Evolutionary conservation across 2,113 vertebrate genomes (phyloP), one percentile per base, ranked within the genome.

Genomic region (Thomomys bottae): DNA sequence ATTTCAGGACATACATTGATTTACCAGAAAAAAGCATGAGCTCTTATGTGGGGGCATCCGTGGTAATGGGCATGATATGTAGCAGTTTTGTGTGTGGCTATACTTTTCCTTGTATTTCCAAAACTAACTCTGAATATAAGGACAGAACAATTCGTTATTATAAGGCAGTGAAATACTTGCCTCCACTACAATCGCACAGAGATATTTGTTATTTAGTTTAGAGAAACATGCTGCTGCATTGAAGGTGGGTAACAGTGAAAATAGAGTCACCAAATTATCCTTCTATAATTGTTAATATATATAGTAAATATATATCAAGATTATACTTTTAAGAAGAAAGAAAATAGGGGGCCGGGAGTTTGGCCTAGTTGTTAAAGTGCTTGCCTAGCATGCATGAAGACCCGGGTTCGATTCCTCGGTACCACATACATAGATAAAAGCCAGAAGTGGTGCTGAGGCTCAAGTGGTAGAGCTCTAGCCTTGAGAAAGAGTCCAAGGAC

Each of bases 181-280:
- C 38, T 89, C 54, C 73, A 24, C 76, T 54, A 68, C 30, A 66
- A 23, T 30, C 2, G 71, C 24, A 5, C 45, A 36, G 77, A 81
- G 36, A n/a, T 38, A 18, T 45, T 78, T 71, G 72, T 36, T 76
- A 57, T 2, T 80, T 45, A 81, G 75, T 92, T 94, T 42, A 87
- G 79, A 54, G 84, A 75, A 64, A 38, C 30, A 12, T 76, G 70
- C 72, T 80, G 36, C n/a, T 61, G 26, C 4, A 8, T 34, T 67
- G n/a, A 23, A 34, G 23, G 3, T 75, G 93, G 72, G 72, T 61
- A 88, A 81, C 36, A 59, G 23, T 67, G 67, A 86, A 57, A 81
- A 36, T 84, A 45, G 10, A 45, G 11, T 92, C 26, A 70, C 57
- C 49, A 88, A n/a, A 66, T 64, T 66, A 86, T 30, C 32, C 20